Evolutionary conservation across 2,113 vertebrate species (phyloP).

Genomic region (Zootoca vivipara): DNA sequence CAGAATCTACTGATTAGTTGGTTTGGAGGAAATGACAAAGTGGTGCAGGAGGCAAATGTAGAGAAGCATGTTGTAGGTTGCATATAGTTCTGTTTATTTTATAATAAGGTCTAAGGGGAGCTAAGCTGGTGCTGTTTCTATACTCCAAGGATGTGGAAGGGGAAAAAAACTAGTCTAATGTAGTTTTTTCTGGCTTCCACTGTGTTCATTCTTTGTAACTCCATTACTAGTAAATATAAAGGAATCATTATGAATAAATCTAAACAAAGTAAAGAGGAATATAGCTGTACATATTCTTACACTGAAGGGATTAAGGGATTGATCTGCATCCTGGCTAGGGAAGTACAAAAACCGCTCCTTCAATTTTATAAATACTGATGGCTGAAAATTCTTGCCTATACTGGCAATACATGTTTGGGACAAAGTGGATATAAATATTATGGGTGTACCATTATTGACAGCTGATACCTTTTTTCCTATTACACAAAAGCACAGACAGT

Average conservation of each 20-base stretch:
- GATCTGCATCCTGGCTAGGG: neutral
- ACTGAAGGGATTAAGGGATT: neutral
- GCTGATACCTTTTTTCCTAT: no score
- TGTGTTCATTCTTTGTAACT: neutral
- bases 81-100: neutral
- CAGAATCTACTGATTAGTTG: neutral
- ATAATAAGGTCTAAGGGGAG: neutral
- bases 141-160: neutral
- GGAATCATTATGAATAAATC: neutral
- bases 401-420: neutral
- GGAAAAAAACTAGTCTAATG: neutral
- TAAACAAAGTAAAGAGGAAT: neutral
- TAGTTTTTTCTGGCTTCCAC: neutral
- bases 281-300: neutral
- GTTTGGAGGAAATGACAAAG: constrained; percentile 12
- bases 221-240: neutral
- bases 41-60: constrained; percentile 5
- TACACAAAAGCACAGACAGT: neutral
- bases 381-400: neutral
- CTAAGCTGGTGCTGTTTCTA: neutral
- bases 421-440: neutral
- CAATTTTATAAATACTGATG: neutral
- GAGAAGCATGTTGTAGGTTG: neutral
- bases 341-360: neutral
- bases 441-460: neutral